Evolutionary conservation across 92 coral and sea anemone species (phyloP), one percentile per base, ranked within the genome.

Genomic region (Siderastrea radians): DNA sequence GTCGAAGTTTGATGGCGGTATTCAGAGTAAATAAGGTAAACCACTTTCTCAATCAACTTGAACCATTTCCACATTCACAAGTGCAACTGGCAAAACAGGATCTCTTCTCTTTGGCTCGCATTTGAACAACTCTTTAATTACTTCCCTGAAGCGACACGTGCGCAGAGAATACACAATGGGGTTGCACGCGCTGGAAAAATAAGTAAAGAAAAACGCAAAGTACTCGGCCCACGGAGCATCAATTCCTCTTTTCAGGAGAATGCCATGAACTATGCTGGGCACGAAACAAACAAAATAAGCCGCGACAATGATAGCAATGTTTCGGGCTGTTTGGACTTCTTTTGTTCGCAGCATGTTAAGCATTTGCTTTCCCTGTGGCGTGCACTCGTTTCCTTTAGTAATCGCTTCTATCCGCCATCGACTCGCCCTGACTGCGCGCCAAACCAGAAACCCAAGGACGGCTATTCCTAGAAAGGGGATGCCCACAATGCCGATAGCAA

Each of bases 101-200:
- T 11, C 43, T 16, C 67, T 57, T 45, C 15, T 55, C 5, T n/a
- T 60, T 16, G 16, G 3, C 19, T 63, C 49, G 44, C 89, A 57
- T 50, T 49, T 64, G 6, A 82, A 54, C 48, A 88, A 65, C 43
- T 82, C 53, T 51, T 57, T 74, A 12, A 88, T 47, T 8, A 69
- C 60, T 75, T 66, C 16, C 44, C 88, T 49, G 58, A 88, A 88
- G 0, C 84, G 78, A 60, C 57, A 63, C 51, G 76, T 75, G 7
- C 62, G 88, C 14, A 88, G 38, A n/a, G 78, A 81, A 59, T 88
- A 82, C 63, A 82, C 91, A 14, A 88, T n/a, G 67, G 91, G 91
- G 45, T 83, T 74, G 3, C 73, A 81, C 44, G 82, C 75, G 67
- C 91, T 82, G 47, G 88, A 63, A 8, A 66, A 64, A 45, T 72